Percentiles rank a stretch among this genome's conserved stretches.
Conservation (phyloP, 2,797 vertebrate genomes). For the Tangara arthus region DNA sequence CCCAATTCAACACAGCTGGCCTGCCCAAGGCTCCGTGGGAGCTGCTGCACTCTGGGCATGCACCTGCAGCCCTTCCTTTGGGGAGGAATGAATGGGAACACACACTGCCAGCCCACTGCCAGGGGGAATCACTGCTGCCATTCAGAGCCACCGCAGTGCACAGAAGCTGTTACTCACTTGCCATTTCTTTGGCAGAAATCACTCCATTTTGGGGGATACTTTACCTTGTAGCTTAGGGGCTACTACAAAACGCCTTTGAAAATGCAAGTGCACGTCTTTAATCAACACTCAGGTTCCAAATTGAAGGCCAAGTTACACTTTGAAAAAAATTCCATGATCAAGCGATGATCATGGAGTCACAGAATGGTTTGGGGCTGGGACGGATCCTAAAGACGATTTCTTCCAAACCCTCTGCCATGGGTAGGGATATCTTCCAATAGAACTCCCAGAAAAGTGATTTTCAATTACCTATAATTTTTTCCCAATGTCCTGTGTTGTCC, state of each 20-base stretch:
- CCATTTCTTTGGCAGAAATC: not conserved
- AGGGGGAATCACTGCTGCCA: not conserved
- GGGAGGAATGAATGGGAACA: not conserved
- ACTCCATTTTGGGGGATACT: not conserved
- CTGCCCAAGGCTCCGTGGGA: not conserved
- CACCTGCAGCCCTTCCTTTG: conserved; percentile 27
- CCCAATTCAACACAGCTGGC: conserved; percentile 48
- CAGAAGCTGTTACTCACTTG: not conserved
- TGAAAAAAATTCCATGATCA: not conserved
- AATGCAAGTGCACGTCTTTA: not conserved
- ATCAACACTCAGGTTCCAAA: not conserved
- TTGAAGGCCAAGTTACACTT: rapidly evolving
- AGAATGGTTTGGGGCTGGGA: not conserved
- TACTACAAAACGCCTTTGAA: not conserved
- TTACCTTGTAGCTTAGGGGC: not conserved
- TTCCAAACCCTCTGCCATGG: not conserved
- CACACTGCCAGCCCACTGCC: not conserved
- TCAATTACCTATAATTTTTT: not conserved
- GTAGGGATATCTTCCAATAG: not conserved
- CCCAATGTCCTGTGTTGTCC: not conserved
- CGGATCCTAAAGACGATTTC: not conserved
- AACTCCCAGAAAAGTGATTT: not conserved
- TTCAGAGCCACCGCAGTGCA: not conserved
- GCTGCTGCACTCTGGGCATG: not conserved
- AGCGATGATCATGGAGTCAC: not conserved